Base-by-base conservation (phyloP, 2,113 vertebrate species). In the Rousettus leschenaultii region DNA sequence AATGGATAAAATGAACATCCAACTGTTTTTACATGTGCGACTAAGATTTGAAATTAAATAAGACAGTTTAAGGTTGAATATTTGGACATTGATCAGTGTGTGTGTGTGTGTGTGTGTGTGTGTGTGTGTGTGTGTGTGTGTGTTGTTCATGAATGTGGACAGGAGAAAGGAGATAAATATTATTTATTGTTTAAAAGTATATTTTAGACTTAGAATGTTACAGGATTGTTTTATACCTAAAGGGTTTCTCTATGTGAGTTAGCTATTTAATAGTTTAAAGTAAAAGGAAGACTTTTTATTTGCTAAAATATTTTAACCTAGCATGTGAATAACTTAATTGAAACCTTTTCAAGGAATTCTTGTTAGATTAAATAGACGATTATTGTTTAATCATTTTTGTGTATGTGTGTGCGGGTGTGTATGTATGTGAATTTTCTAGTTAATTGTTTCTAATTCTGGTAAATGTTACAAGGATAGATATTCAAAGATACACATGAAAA, bases 31-130 rank as follows among this genome's bases (percentile, higher is more conserved):
- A 10, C 45, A 85, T 89, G 48, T 82, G 45, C 59, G 70, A 63
- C 77, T 45, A 63, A 96, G 73, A 78, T 97, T 78, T 94, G 83
- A 82, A 95, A 96, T 93, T 57, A 92, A 97, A 73, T 82, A 57
- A 86, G 26, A 68, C 89, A 68, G 21, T 95, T 95, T 89, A 93
- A 83, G 79, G 19, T 40, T 70, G 33, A 22, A 26, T 66, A 59
- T 48, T 77, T 80, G 61, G 26, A 24, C 86, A 2, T 53, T 14
- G 74, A 12, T 5, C 6, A 43, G 5, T 51, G n/a, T 83, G 68
- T 82, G 35, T 94, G 16, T 71, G 26, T 80, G 28, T 70, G 48
- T 38, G 48, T n/a, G 26, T 12, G 38, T 40, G 24, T 71, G 24
- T 80, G 26, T 70, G 19, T 57, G n/a, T 75, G 45, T 57, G 3